Evolutionary conservation across 2,888 invertebrate species (phyloP), one percentile per base, ranked within the genome.

Genomic region (Stenichneumon culpator): DNA sequence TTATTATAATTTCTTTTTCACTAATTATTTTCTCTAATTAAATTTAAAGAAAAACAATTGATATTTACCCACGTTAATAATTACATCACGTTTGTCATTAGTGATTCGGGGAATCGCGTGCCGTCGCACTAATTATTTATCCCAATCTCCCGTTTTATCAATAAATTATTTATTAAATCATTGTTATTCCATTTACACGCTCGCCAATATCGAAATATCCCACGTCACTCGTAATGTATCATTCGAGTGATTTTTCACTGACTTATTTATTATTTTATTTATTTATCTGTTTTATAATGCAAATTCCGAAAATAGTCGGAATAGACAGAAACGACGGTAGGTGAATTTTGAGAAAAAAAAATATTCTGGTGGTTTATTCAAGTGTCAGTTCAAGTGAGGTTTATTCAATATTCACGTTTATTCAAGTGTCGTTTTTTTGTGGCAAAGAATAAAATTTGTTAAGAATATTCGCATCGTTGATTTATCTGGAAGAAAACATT

Each of bases 281-380:
- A 32, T 25, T 81, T 54, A 36, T 68, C 28, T 70, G 14, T 57
- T 50, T 70, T 72, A 60, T 5, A 4, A 60, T 3, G 9, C 28
- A 2, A 28, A 57, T 11, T 57, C 3, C 28, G n/a, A 50, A 3
- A 22, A 25, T 57, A 22, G 22, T 57, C 22, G 9, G 25, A 57
- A 57, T 57, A 25, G 4, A n/a, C 1, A 19, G 4, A n/a, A 50
- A 50, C 4, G 14, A n/a, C 0, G 50, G 5, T 16, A n/a, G 11
- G n/a, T 2, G 25, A 28, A 25, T 25, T n/a, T n/a, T n/a, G n/a
- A n/a, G n/a, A n/a, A n/a, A n/a, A n/a, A n/a, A n/a, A n/a, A n/a
- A n/a, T n/a, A n/a, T n/a, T n/a, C n/a, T n/a, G n/a, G n/a, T n/a
- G n/a, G n/a, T n/a, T n/a, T n/a, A n/a, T n/a, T n/a, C n/a, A n/a